Base-by-base conservation (phyloP, 1,140 invertebrate genomes). In the Pollicipes pollicipes region DNA sequence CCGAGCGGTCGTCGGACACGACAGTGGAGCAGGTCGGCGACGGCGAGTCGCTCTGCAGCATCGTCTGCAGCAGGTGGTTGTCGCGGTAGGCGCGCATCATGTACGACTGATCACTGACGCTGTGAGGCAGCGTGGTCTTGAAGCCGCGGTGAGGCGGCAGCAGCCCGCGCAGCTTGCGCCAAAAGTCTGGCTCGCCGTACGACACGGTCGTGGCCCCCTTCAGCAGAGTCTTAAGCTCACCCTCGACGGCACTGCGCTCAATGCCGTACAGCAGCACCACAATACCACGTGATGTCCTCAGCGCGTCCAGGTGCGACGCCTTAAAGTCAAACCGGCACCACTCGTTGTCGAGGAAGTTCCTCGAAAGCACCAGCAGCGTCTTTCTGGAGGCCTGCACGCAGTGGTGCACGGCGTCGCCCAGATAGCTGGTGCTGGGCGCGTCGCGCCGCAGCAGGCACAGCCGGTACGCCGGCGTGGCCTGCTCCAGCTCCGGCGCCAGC, bases 341-440 rank as follows among this genome's bases (percentile, higher is more conserved):
- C 68, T 73, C 75, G 68, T 75, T 76, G 66, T 91, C 91, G 73
- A 95, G 88, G 78, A 95, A 96, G 80, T 95, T 93, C 78, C 93
- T 90, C 64, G 91, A 93, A 16, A 97, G 83, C 72, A 97, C 87
- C 84, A 97, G 89, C 69, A 96, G 90, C 26, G 91, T 95, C 71
- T 92, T 84, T 70, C 88, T 82, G 68, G 75, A 71, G 45, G 75
- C 67, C 70, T 72, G 66, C 70, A 88, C 86, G 29, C 88, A 87
- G 45, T 72, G 70, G 58, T 76, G 73, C 3, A 87, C 85, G 28
- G 87, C 85, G 75, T 89, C 87, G 76, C 90, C 85, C 70, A 90
- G 81, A 75, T 90, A 90, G 72, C 83, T 83, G 75, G 85, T 84
- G 24, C 87, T 85, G 0, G 89, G 64, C 64, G 64, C 72, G 74